A percentile compares a stretch with the other conserved stretches of the same genome.
Conservation (phyloP, 2,888 invertebrate genomes). For the Pristionchus maxplancki region DNA sequence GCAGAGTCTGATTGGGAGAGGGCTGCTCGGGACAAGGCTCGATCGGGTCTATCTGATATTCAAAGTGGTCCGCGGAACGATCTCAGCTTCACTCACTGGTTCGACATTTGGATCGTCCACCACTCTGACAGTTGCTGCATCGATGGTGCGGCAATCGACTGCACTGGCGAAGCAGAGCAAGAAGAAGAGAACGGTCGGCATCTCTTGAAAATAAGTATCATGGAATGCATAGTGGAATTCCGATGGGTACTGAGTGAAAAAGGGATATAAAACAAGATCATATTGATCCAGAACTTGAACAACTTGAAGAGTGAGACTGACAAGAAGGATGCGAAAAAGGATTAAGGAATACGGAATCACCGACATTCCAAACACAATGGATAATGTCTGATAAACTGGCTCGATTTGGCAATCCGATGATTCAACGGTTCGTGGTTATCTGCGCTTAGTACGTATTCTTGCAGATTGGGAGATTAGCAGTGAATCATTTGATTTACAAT, state of each 20-base stretch:
- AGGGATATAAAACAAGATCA: too few species aligned
- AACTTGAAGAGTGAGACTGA: neutral
- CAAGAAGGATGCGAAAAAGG: neutral
- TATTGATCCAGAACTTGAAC: neutral
- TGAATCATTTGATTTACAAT: neutral
- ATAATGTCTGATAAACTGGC: neutral
- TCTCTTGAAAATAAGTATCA: neutral
- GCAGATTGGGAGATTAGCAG: neutral
- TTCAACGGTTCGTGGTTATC: neutral
- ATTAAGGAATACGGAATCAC: neutral
- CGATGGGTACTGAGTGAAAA: too few species aligned
- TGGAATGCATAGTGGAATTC: too few species aligned
- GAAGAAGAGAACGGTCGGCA: neutral
- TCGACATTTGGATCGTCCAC: too few species aligned
- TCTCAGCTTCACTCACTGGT: neutral
- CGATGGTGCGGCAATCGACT: neutral
- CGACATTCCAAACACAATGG: neutral
- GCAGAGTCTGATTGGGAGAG: neutral
- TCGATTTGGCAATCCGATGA: neutral
- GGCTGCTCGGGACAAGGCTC: neutral
- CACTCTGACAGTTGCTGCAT: neutral
- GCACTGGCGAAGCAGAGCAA: neutral
- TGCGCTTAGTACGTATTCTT: neutral
- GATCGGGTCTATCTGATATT: neutral
- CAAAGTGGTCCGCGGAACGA: neutral